phyloP scores from a whole-genome alignment of 2,888 invertebrate species.

The Hedya salicella region DNA sequence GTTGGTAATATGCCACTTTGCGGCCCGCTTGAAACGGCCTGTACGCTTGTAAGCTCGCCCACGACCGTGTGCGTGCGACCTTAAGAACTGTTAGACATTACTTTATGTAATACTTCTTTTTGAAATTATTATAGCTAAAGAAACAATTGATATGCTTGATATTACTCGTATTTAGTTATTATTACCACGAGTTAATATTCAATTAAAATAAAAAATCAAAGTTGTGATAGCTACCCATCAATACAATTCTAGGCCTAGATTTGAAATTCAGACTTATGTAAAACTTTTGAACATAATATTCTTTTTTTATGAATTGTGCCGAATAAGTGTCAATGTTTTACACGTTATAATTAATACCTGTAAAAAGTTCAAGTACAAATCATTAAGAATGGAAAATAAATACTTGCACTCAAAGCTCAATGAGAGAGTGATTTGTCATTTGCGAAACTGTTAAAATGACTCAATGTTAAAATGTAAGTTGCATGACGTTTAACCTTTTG shows the following conservation, averaged over 20 bases:
- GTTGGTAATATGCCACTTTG: slow-evolving; percentile 33
- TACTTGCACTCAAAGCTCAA: slow-evolving; percentile 15
- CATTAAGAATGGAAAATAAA: slow-evolving; percentile 21
- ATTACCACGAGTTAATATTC: no score
- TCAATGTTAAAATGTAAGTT: slow-evolving; percentile 26
- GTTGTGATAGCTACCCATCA: no score
- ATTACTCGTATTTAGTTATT: no score
- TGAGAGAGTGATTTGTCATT: slow-evolving; percentile 29
- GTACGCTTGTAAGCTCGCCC: slow-evolving; percentile 37
- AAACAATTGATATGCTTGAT: no score
- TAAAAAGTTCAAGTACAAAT: neutral
- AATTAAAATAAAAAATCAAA: no score
- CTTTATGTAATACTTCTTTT: neutral
- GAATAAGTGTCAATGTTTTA: neutral
- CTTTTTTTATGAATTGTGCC: no score
- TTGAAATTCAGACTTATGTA: neutral
- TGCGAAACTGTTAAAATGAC: slow-evolving; percentile 29
- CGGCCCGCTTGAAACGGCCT: slow-evolving; percentile 16
- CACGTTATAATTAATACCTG: neutral
- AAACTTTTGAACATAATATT: neutral
- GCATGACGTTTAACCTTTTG: slow-evolving; percentile 27
- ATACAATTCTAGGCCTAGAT: no score
- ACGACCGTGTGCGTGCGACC: slow-evolving; percentile 29
- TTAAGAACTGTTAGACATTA: slow-evolving; percentile 20
- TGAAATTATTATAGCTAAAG: neutral